These are phyloP conservation scores for Diloba caeruleocephala DNA, from an alignment of 2,888 invertebrate genomes.

Conservation along the genomic window DNA sequence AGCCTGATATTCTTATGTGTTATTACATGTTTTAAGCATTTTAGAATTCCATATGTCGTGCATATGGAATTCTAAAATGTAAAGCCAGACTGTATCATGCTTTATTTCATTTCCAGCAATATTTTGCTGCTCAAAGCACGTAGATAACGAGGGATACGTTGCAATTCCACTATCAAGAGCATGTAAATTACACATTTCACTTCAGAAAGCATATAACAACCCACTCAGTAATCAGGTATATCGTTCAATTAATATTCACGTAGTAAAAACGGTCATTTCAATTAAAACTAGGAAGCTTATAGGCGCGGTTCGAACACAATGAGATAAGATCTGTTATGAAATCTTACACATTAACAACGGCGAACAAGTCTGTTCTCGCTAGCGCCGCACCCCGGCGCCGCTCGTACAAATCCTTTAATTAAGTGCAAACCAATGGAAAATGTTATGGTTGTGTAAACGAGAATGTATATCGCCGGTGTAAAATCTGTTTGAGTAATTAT, in stretches of 20 bases:
- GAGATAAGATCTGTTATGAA: conserved; percentile 68
- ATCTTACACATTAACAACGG: conserved; percentile 58
- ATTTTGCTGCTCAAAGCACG: conserved; percentile 16
- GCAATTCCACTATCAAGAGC: conserved; percentile 19
- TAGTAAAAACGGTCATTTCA: conserved; percentile 53
- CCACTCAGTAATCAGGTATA: conserved; percentile 7
- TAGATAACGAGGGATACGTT: conserved; percentile 31
- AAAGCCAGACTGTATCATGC: conserved; percentile 13
- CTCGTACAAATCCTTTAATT: conserved; percentile 76
- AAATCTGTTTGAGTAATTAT: conserved; percentile 58
- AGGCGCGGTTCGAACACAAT: conserved; percentile 55
- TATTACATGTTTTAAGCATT: too few relatives aligned
- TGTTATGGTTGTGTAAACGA: conserved; percentile 61
- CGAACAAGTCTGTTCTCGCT: conserved; percentile 54
- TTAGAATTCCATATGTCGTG: too few relatives aligned
- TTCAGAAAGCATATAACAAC: conserved; percentile 35
- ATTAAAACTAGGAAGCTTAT: conserved; percentile 62
- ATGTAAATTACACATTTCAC: conserved; percentile 37
- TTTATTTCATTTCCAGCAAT: conserved; percentile 15
- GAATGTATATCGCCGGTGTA: conserved; percentile 42
- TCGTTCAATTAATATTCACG: conserved; percentile 39
- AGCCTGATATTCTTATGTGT: too few relatives aligned
- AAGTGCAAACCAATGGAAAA: conserved; percentile 69
- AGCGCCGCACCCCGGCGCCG: conserved; percentile 57
- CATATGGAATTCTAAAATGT: not conserved